Conservation (phyloP, 2,797 vertebrate species). For the Dryobates pubescens region DNA sequence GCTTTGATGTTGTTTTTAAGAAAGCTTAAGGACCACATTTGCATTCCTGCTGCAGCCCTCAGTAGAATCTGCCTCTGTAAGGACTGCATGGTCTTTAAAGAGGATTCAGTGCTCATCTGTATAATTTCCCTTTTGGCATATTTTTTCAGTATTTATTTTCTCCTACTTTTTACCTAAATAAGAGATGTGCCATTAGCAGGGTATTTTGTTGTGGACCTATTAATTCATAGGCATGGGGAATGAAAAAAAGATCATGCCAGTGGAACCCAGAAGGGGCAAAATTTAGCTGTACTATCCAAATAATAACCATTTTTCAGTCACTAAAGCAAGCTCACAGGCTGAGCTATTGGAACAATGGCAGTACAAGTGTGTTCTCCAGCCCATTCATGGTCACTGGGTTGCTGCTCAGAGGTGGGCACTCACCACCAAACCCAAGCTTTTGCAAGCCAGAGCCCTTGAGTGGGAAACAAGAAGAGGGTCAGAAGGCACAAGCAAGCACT, state of each 20-base stretch:
- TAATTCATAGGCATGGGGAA: background rate
- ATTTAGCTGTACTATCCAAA: background rate
- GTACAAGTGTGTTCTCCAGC: background rate
- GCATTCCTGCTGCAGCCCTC: constrained; percentile 49
- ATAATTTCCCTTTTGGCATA: constrained; percentile 7
- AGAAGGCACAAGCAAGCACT: background rate
- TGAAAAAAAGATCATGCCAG: background rate
- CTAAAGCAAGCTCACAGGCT: background rate
- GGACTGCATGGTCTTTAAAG: background rate
- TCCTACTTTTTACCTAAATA: background rate
- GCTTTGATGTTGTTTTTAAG: constrained; percentile 55
- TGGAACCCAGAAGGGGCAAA: background rate
- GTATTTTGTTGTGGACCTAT: background rate
- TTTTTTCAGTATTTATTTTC: constrained; percentile 16
- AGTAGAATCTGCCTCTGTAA: constrained; percentile 36
- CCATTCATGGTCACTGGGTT: background rate
- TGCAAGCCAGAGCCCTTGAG: background rate
- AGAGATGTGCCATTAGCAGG: background rate
- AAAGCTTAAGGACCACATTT: constrained; percentile 51
- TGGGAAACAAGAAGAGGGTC: background rate
- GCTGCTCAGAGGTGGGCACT: background rate
- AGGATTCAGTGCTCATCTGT: background rate
- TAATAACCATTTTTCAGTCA: background rate
- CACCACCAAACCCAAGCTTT: background rate
- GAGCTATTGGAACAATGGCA: background rate